Evolutionary conservation across 53 echinoderm and acorn worm genomes (phyloP), one percentile per base, ranked within the genome.

Genomic region (Paracentrotus lividus): DNA sequence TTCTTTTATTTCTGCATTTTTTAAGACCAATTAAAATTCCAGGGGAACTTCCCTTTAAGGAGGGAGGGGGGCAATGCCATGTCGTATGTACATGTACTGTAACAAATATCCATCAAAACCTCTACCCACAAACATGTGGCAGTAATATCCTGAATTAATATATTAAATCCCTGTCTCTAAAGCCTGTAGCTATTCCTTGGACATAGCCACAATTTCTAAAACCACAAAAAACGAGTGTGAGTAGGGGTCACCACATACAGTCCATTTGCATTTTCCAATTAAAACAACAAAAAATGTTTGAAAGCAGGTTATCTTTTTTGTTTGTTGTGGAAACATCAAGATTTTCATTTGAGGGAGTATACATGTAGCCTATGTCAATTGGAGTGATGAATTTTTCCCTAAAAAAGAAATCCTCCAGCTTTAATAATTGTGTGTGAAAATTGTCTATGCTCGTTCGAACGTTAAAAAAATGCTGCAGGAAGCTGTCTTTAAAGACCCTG

Each of bases 61-160:
- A 81, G 81, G 81, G 81, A 47, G 47, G 81, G 81, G 81, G 81
- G 47, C 26, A 81, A 13, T 34, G 21, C 81, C 47, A 81, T 81
- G 81, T 47, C 81, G 81, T 49, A 47, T 26, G 81, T 81, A 45
- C 45, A 81, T 47, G 47, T n/a, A 47, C 81, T n/a, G n/a, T n/a
- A n/a, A n/a, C n/a, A n/a, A n/a, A n/a, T n/a, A n/a, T n/a, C 49
- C 26, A 47, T 8, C 47, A 27, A n/a, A n/a, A 81, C 47, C 81
- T 81, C 81, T 81, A 24, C 81, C 47, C 81, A 81, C 81, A 47
- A 81, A 81, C 81, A 81, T 47, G 47, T 81, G 81, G 81, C 81
- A 81, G 44, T 81, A 81, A 81, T 81, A 81, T 81, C 81, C 81
- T 81, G 81, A 27, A 45, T 81, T 1, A 13, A 47, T n/a, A 15